Evolutionary conservation across 2,888 invertebrate genomes (phyloP), one percentile per base, ranked within the genome.

Genomic region (Apoda limacodes): DNA sequence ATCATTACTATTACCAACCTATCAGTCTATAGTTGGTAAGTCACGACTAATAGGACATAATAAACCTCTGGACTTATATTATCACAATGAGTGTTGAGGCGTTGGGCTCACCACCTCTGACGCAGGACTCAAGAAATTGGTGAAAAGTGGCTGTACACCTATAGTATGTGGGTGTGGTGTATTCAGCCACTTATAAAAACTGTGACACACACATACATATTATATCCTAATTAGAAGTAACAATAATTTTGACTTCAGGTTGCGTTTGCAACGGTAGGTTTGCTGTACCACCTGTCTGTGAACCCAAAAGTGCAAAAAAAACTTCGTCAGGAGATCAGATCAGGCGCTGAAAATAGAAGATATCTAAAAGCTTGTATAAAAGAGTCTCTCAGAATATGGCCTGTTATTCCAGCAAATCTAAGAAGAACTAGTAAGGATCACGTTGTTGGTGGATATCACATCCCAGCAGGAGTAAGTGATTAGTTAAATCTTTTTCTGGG

Each of bases 291-390:
- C 40, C 53, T 88, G 41, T 83, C 86, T 1, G 60, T 39, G 19
- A 76, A 86, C 53, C 81, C 68, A 21, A 55, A 65, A 5, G 72
- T 65, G 3, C 88, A 88, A 52, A 70, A 83, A 9, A 82, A 68
- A 44, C 44, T 78, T 15, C 58, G 78, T 2, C 42, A 62, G 28
- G 71, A 78, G 45, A 60, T 76, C 42, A 46, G 49, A 9, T 54
- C 56, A 3, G 44, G 45, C 0, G 55, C 58, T 13, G 42, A 52
- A 3, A 60, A 50, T 17, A 61, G 52, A 14, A 44, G 60, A 35
- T 87, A 86, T 45, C 57, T 88, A 5, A 83, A 81, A 50, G 88
- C 88, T 2, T 85, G 85, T 44, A 58, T 88, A 4, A 88, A 87
- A 51, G 88, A 88, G 58, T 65, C 84, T 0, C 60, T 83, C 24